These are phyloP conservation scores for Pardalotus punctatus DNA, from an alignment of 2,113 vertebrate species.

Conservation along the genomic window DNA sequence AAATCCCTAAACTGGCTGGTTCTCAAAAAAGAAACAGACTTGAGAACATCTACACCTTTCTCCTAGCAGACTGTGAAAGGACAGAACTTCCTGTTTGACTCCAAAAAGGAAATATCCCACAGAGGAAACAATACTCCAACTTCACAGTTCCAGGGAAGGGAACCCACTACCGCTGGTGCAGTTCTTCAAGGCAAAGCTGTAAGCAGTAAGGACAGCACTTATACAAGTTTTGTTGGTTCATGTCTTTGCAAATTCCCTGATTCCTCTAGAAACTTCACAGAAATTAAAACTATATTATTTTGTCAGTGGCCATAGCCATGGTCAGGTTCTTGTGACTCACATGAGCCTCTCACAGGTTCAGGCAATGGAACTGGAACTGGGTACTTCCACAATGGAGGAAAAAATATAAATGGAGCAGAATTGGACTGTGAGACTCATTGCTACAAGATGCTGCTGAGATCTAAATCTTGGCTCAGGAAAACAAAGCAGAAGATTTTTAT, in stretches of 20 bases:
- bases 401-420: background rate
- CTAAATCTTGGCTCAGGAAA: background rate
- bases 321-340: background rate
- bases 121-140: background rate
- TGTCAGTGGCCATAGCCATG: background rate
- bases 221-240: background rate
- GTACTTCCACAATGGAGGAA: accelerated
- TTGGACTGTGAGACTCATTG: background rate
- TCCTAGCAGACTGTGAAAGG: background rate
- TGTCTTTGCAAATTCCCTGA: background rate
- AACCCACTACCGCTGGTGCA: background rate
- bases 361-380: background rate
- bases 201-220: background rate
- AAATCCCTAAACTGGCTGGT: background rate
- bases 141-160: background rate
- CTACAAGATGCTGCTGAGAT: background rate
- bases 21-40: background rate
- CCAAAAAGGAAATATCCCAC: background rate
- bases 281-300: background rate
- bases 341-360: background rate
- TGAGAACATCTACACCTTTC: background rate
- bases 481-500: background rate
- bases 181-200: background rate
- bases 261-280: background rate
- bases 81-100: background rate